Evolutionary conservation across 1,140 invertebrate genomes (phyloP), one percentile per base, ranked within the genome.

Genomic region (Diabrotica undecimpunctata): DNA sequence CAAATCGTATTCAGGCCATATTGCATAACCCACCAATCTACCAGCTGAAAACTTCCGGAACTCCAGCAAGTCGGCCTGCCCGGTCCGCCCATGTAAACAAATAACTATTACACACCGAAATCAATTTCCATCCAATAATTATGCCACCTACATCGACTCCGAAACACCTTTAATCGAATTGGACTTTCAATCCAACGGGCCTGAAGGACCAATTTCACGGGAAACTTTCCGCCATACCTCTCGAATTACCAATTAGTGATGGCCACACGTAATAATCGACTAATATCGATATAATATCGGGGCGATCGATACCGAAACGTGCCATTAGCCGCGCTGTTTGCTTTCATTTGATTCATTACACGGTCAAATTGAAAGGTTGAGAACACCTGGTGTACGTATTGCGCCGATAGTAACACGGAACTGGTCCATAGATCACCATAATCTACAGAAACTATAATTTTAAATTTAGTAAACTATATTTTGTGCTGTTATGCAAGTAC

Each of bases 281-380:
- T 63, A 66, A 67, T 64, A 62, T 67, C 61, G 66, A 64, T 64
- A 67, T 55, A 64, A 60, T 67, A 67, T 67, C 61, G 66, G 61
- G 13, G 55, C 55, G 50, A 63, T 66, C 61, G 60, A 66, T 63
- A 58, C 37, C 10, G 54, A 46, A 57, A 66, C 61, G 61, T 62
- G 61, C 39, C 14, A 62, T 62, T 62, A 62, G 61, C 54, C 61
- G 53, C 53, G 61, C 46, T 62, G 36, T 62, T 62, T 62, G 61
- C 61, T 36, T 62, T 62, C 53, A 12, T 54, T 62, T 62, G 51
- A 38, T 53, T 51, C 11, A 46, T 54, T 62, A 39, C 38, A 54
- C 61, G 61, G 13, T 62, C 35, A 36, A 62, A 54, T 62, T 37
- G 61, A 62, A 62, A 39, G 58, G 58, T 60, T 50, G 8, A 6